Percentiles rank a stretch among this genome's conserved stretches.
phyloP scores from a whole-genome alignment of 2,888 invertebrate genomes.

The Boloria euphrosyne region DNA sequence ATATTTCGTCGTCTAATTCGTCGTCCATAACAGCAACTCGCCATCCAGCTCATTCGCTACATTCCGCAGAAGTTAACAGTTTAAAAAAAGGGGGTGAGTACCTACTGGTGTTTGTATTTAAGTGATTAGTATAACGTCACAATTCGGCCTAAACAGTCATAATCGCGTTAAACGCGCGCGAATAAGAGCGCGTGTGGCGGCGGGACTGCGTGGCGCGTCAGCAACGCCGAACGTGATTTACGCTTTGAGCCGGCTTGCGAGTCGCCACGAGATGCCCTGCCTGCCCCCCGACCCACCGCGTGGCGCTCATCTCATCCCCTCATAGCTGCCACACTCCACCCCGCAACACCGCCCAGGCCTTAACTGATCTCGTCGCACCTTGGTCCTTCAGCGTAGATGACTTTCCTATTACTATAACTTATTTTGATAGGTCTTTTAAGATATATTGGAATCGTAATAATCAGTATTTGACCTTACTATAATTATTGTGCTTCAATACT shows the following conservation, averaged over 20 bases:
- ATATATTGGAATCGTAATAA: background rate
- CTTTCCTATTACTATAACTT: constrained; percentile 24
- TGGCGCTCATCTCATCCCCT: constrained; percentile 43
- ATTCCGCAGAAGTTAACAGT: constrained; percentile 14
- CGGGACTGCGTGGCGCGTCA: constrained; percentile 62
- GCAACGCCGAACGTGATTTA: constrained; percentile 71
- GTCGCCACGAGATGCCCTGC: constrained; percentile 55
- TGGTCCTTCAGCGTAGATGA: constrained; percentile 34
- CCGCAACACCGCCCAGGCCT: constrained; percentile 22
- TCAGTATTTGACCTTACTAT: too few species aligned
- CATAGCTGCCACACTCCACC: constrained; percentile 32
- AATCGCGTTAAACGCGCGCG: constrained; percentile 46
- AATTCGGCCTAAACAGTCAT: constrained; percentile 38
- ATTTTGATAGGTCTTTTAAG: background rate
- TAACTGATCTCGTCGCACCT: constrained; percentile 37
- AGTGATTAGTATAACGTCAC: constrained; percentile 27
- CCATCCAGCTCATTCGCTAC: constrained; percentile 51
- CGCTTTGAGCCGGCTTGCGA: constrained; percentile 51
- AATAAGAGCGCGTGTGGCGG: constrained; percentile 39
- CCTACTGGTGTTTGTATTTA: constrained; percentile 32
- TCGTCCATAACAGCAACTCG: constrained; percentile 66
- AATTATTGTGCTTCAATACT: too few species aligned
- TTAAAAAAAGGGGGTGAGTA: constrained; percentile 12
- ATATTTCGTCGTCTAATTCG: constrained; percentile 68
- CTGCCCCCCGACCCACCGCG: constrained; percentile 50